These are phyloP conservation scores for Ornithoptera priamus DNA, from an alignment of 2,888 invertebrate species.

Conservation along the genomic window DNA sequence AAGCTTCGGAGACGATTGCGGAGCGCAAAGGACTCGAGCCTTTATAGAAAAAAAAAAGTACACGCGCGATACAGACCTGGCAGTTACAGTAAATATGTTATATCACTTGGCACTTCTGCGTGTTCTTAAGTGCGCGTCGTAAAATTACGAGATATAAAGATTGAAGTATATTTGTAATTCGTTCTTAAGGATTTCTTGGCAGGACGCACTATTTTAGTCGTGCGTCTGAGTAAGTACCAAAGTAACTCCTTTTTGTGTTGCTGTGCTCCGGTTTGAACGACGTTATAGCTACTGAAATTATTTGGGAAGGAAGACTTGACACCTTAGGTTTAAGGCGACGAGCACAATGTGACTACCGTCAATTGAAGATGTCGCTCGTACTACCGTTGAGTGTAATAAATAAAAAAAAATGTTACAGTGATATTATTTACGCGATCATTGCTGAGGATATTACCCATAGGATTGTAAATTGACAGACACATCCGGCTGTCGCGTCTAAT, in stretches of 20 bases:
- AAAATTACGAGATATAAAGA: background rate
- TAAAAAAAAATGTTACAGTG: background rate
- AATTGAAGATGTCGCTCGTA: no score
- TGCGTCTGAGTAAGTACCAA: no score
- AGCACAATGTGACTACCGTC: no score
- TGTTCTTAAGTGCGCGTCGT: constrained; percentile 1
- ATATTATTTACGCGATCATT: background rate
- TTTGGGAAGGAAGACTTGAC: no score
- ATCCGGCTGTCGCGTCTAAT: background rate
- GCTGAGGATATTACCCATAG: background rate
- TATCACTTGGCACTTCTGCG: constrained; percentile 7
- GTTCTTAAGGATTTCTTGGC: background rate
- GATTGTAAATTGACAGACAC: background rate
- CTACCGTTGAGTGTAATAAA: no score
- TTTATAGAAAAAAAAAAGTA: background rate
- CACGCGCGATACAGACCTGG: constrained; percentile 11
- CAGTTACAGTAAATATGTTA: background rate
- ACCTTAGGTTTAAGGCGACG: no score
- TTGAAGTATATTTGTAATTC: background rate
- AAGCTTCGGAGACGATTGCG: constrained; percentile 37
- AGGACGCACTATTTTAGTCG: no score
- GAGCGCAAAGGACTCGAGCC: background rate
- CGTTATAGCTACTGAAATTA: no score
- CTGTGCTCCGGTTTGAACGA: no score
- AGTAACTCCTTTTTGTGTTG: no score